Base-by-base conservation (phyloP, 1,140 invertebrate genomes). In the Drosophila pandora region DNA sequence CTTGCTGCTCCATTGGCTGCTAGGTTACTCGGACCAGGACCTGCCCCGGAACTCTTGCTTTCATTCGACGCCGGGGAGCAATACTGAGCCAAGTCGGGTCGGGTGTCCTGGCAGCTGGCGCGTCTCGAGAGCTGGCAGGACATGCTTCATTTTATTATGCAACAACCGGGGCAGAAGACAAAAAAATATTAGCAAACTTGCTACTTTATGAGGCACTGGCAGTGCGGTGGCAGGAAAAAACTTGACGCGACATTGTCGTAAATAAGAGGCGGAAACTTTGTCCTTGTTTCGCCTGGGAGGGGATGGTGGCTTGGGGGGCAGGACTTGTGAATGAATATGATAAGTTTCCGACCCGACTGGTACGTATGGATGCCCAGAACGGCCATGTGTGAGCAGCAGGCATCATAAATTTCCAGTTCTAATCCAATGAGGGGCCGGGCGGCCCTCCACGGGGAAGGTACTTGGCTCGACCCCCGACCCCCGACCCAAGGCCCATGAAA, bases 111-210 rank as follows among this genome's bases (percentile, higher is more conserved):
- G 43, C 80, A 84, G 80, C 52, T 85, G 80, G 80, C 76, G 76
- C 76, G 71, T 61, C 71, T 79, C 61, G 59, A 78, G 54, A 69
- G 64, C 63, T 75, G 53, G 52, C 54, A 67, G 83, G 79, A 82
- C 78, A 82, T 87, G 82, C 83, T 87, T 79, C 79, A 88, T 87
- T 87, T 87, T 87, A 87, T 88, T 87, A 87, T 87, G 79, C 79
- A 88, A 76, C 83, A 88, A 52, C 70, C 50, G 47, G 13, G 4
- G 22, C 25, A 4, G 9, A 22, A 45, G 6, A 21, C 45, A 59
- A 50, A 55, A 61, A 67, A 68, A 76, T 45, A 32, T 22, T 13
- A 21, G 23, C 58, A 79, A 85, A 85, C 63, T 76, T 72, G 61
- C 71, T 79, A 22, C 56, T 76, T 68, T 76, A 76, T 76, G 68